phyloP scores from a whole-genome alignment of 92 coral and sea anemone species.

The Paragorgia papillata region DNA sequence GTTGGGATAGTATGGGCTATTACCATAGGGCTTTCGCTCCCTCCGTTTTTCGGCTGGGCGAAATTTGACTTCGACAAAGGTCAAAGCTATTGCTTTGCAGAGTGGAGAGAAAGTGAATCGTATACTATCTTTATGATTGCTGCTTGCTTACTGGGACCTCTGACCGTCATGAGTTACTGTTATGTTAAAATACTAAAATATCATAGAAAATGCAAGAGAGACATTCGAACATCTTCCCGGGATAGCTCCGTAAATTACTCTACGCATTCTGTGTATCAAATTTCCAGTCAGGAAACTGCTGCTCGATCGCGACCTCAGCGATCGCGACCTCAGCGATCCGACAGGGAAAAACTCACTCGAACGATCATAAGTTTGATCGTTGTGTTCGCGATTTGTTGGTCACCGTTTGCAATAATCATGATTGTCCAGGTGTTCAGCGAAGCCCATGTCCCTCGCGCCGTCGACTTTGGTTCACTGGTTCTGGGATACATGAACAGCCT shows the following conservation, averaged over 20 bases:
- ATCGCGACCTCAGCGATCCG: conserved; percentile 49
- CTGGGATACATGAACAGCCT: conserved; percentile 74
- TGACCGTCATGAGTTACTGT: conserved; percentile 61
- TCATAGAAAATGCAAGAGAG: conserved; percentile 4
- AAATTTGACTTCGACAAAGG: conserved; percentile 52
- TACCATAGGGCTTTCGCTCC: conserved; percentile 58
- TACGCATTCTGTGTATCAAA: too few relatives aligned
- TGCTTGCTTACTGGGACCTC: conserved; percentile 71
- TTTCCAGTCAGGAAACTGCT: too few relatives aligned
- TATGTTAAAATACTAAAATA: conserved; percentile 60
- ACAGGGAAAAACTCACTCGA: conserved; percentile 59
- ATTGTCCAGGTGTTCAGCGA: conserved; percentile 60
- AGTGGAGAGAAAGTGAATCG: conserved; percentile 68
- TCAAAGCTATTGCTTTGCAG: conserved; percentile 72
- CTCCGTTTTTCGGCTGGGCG: conserved; percentile 84
- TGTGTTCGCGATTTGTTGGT: conserved; percentile 71
- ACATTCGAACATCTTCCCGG: too few relatives aligned
- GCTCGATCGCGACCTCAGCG: too few relatives aligned
- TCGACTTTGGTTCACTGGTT: conserved; percentile 66
- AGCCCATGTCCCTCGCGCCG: conserved; percentile 59
- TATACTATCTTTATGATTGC: conserved; percentile 74
- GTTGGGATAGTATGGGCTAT: conserved; percentile 57
- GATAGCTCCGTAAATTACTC: too few relatives aligned
- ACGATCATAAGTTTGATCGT: conserved; percentile 67
- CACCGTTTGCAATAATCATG: conserved; percentile 78